These are phyloP conservation scores for Bombus confusus DNA, from an alignment of 1,140 invertebrate genomes.

Conservation along the genomic window DNA sequence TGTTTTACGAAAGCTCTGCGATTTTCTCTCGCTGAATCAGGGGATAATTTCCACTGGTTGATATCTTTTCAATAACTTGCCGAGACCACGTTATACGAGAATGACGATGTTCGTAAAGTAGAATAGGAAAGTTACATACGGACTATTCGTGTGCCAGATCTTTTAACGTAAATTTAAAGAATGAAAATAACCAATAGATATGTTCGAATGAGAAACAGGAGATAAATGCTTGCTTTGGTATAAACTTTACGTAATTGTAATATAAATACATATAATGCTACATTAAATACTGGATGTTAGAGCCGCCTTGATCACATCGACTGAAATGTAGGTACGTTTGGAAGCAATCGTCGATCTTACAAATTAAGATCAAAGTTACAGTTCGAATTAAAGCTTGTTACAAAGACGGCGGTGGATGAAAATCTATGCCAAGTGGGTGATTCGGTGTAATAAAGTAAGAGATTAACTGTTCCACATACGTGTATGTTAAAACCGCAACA, in stretches of 20 bases:
- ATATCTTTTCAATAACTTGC: too few species aligned
- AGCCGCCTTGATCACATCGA: not conserved
- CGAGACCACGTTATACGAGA: too few species aligned
- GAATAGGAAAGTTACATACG: not conserved
- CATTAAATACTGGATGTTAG: not conserved
- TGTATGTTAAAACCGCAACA: not conserved
- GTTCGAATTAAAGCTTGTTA: not conserved
- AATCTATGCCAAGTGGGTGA: not conserved
- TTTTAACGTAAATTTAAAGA: not conserved
- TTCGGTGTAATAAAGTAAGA: not conserved
- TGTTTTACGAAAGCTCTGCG: too few species aligned
- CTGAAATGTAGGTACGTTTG: not conserved
- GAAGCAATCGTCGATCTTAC: not conserved
- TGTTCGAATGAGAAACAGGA: too few species aligned
- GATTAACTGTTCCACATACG: not conserved
- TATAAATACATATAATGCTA: not conserved
- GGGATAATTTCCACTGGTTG: too few species aligned
- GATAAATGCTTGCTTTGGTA: too few species aligned
- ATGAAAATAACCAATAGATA: too few species aligned
- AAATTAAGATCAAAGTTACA: not conserved
- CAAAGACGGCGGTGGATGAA: not conserved
- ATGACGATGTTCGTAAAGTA: not conserved
- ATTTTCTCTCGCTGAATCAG: too few species aligned
- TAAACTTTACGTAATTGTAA: too few species aligned
- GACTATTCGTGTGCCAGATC: not conserved